A percentile compares a stretch with the other conserved stretches of the same genome.
Evolutionary conservation across 64 coral and sea anemone species (phyloP).

Genomic region (Hydrozoanthus tunicans): DNA sequence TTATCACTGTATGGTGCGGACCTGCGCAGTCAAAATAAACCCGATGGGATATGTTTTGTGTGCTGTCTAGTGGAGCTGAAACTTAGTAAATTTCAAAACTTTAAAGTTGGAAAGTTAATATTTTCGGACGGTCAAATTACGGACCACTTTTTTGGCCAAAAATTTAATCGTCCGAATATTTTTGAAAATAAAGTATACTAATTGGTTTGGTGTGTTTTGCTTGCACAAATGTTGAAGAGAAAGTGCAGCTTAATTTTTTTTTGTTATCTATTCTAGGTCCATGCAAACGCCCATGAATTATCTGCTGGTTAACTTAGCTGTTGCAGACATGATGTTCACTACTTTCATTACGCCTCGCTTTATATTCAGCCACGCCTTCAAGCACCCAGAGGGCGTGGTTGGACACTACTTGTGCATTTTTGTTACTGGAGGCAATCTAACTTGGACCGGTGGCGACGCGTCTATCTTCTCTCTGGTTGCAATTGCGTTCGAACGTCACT

Average conservation of each 20-base stretch:
- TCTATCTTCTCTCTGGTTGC: slow-evolving; percentile 43
- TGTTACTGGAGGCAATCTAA: slow-evolving; percentile 34
- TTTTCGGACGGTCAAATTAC: no score
- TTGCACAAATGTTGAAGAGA: no score
- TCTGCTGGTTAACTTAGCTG: slow-evolving; percentile 35
- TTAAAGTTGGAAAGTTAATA: no score
- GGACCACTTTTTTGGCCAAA: neutral
- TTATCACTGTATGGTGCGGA: no score
- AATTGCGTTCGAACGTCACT: slow-evolving; percentile 53
- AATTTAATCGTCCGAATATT: no score
- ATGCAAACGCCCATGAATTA: slow-evolving; percentile 55
- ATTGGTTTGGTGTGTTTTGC: no score
- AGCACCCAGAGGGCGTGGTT: slow-evolving; percentile 25
- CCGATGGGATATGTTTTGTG: no score
- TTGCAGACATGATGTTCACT: slow-evolving; percentile 52
- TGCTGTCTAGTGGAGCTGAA: no score
- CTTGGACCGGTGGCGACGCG: slow-evolving; percentile 53
- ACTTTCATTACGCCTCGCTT: slow-evolving; percentile 39
- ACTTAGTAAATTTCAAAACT: no score
- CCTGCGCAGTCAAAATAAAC: no score
- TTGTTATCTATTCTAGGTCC: neutral
- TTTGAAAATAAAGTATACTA: no score
- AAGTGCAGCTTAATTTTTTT: neutral
- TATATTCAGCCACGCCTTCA: slow-evolving; percentile 54
- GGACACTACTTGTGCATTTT: slow-evolving; percentile 45